phyloP scores from a whole-genome alignment of 2,113 vertebrate species.

The Hemicordylus capensis region DNA sequence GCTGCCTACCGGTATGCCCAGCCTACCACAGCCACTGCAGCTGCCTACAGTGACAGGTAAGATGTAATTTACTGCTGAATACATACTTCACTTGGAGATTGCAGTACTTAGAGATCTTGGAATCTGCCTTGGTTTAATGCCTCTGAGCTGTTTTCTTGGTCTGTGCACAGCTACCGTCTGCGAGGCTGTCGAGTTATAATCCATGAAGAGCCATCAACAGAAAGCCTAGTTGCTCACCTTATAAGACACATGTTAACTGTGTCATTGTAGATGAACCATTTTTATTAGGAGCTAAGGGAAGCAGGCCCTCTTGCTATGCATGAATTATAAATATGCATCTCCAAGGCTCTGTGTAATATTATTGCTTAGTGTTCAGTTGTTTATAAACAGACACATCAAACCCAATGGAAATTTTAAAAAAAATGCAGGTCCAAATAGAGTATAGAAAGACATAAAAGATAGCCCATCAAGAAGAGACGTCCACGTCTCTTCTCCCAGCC shows the following conservation, averaged over 20 bases:
- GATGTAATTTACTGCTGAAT: slow-evolving; percentile 46
- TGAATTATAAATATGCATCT: slow-evolving; percentile 41
- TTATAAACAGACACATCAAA: too few relatives aligned
- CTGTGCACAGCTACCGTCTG: slow-evolving; percentile 57
- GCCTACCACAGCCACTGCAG: slow-evolving; percentile 93
- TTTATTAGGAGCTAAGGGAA: neutral
- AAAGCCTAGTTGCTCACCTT: slow-evolving; percentile 38
- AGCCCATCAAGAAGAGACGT: neutral
- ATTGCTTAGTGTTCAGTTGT: too few relatives aligned
- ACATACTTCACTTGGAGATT: slow-evolving; percentile 45
- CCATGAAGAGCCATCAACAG: slow-evolving; percentile 54
- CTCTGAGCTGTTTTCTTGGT: slow-evolving; percentile 71
- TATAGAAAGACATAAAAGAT: neutral
- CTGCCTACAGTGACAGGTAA: slow-evolving; percentile 99
- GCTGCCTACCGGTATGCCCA: slow-evolving; percentile 96
- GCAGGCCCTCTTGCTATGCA: slow-evolving; percentile 31
- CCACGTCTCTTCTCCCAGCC: neutral
- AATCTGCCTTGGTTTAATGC: slow-evolving; percentile 62
- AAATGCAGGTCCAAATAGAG: neutral
- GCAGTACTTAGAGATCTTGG: slow-evolving; percentile 36
- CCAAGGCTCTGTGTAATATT: slow-evolving; percentile 40
- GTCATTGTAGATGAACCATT: too few relatives aligned
- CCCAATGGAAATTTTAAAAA: slow-evolving; percentile 36
- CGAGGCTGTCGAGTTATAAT: slow-evolving; percentile 55
- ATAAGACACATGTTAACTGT: slow-evolving; percentile 39